A percentile compares a stretch with the other conserved stretches of the same genome.
Conservation (phyloP, 1,140 invertebrate species). For the Drosophila nigrodunni region DNA sequence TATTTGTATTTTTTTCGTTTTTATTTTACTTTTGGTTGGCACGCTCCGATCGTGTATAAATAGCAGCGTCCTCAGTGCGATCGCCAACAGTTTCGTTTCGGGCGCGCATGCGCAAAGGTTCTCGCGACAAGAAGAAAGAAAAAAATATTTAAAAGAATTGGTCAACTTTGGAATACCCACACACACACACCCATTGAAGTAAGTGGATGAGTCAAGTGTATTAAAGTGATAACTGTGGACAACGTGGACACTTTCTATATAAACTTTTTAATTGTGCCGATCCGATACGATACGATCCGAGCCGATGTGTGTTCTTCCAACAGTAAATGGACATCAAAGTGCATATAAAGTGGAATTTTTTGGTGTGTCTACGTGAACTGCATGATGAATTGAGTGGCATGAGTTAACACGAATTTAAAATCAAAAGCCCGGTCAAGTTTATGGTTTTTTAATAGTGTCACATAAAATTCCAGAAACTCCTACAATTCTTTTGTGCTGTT, state of each 20-base stretch:
- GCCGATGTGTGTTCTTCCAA: conserved; percentile 22
- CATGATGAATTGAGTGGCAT: conserved; percentile 46
- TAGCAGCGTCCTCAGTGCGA: conserved; percentile 60
- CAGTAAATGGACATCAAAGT: conserved; percentile 48
- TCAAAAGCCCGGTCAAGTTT: conserved; percentile 22
- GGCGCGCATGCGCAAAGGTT: conserved; percentile 62
- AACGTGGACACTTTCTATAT: conserved; percentile 43
- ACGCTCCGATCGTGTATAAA: conserved; percentile 65
- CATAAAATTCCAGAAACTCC: conserved; percentile 30
- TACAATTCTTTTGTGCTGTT: conserved; percentile 18
- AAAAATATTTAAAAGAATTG: conserved; percentile 3
- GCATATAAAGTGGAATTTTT: conserved; percentile 55
- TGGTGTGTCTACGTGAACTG: conserved; percentile 57
- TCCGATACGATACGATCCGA: background rate
- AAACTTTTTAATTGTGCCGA: conserved; percentile 46
- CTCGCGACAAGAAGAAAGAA: conserved; percentile 28
- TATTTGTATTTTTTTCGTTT: conserved; percentile 33
- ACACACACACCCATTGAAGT: conserved; percentile 35
- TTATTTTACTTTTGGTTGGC: conserved; percentile 29
- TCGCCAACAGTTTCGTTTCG: conserved; percentile 67
- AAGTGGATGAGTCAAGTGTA: conserved; percentile 49
- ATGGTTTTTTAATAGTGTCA: conserved; percentile 61
- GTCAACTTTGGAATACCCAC: conserved; percentile 23
- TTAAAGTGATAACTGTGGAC: conserved; percentile 28
- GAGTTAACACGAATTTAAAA: conserved; percentile 9